Conservation (phyloP, 2,797 vertebrate genomes). For the Semotilus atromaculatus region DNA sequence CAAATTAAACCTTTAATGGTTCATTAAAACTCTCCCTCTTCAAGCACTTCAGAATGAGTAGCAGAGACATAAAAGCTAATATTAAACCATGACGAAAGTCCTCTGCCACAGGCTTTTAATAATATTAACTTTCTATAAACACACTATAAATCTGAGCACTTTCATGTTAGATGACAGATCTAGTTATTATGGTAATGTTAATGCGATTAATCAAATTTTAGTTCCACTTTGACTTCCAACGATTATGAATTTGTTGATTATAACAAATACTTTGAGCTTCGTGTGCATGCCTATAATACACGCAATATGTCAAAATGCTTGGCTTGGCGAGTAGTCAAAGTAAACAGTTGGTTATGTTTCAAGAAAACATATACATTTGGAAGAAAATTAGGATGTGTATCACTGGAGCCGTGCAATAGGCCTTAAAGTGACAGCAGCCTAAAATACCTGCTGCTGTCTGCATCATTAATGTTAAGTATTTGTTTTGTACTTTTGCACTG, state of each 20-base stretch:
- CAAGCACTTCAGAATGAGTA: constrained; percentile 8
- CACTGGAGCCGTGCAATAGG: neutral
- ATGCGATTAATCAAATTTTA: neutral
- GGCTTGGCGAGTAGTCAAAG: neutral
- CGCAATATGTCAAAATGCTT: neutral
- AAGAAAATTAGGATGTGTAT: too few relatives aligned
- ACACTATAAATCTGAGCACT: neutral
- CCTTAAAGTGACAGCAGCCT: neutral
- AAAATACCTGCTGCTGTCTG: neutral
- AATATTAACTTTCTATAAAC: neutral
- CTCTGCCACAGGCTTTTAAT: neutral
- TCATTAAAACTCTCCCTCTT: constrained; percentile 15
- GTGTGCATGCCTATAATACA: neutral
- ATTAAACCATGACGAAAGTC: constrained; percentile 14
- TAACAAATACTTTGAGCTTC: too few relatives aligned
- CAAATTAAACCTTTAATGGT: constrained; percentile 24
- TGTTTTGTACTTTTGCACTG: neutral
- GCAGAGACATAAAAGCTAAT: constrained; percentile 29
- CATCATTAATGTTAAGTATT: neutral
- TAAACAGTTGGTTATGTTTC: neutral
- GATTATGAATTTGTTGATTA: too few relatives aligned
- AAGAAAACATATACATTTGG: neutral
- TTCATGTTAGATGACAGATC: constrained; percentile 3
- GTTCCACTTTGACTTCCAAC: neutral
- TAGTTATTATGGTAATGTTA: neutral